Evolutionary conservation across 2,797 vertebrate genomes (phyloP).

Genomic region (Orientallactaga sibirica): DNA sequence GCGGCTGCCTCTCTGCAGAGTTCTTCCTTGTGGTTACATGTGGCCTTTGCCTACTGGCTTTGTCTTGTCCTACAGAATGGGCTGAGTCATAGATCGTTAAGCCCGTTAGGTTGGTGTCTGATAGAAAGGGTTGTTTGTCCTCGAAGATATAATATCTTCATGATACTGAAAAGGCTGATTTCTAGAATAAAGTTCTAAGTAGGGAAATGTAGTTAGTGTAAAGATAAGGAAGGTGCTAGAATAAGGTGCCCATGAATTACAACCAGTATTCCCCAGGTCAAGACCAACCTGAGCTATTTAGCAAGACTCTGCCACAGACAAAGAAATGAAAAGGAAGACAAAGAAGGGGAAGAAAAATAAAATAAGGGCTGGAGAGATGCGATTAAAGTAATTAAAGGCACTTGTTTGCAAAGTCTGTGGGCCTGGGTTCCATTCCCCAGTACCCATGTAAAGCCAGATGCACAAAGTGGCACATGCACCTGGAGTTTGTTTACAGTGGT

Average conservation of each 20-base stretch:
- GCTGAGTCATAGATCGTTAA: background rate
- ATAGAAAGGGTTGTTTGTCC: background rate
- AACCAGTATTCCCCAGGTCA: background rate
- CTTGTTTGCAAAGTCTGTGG: too few relatives aligned
- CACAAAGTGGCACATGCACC: too few relatives aligned
- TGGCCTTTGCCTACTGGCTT: background rate
- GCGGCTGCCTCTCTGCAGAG: background rate
- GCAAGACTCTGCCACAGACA: background rate
- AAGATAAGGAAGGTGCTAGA: background rate
- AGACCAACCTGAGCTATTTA: too few relatives aligned
- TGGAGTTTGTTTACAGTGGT: too few relatives aligned
- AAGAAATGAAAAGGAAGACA: too few relatives aligned
- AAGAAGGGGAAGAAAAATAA: too few relatives aligned
- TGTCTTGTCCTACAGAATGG: background rate
- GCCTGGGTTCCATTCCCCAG: too few relatives aligned
- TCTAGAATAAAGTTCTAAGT: constrained; percentile 18
- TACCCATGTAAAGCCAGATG: too few relatives aligned
- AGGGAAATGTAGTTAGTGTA: background rate
- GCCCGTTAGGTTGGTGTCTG: background rate
- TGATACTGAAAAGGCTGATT: background rate
- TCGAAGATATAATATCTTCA: background rate
- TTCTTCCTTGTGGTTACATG: background rate
- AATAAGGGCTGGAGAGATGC: too few relatives aligned
- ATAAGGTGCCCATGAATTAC: background rate
- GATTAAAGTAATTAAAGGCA: too few relatives aligned